Evolutionary conservation across 2,888 invertebrate species (phyloP).

Genomic region (Vanessa cardui): DNA sequence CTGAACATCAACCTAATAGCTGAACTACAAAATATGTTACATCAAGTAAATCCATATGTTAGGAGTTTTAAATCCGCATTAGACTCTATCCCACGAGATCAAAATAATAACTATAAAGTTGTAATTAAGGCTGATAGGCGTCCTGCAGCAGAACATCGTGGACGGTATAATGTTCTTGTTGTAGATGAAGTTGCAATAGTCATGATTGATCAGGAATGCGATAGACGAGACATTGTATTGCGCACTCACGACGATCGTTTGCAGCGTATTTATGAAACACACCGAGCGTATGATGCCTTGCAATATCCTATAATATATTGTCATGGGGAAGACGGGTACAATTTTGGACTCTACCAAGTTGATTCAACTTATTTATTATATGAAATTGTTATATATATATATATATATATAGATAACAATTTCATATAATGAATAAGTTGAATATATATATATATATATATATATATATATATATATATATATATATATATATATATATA

Average conservation of each 20-base stretch:
- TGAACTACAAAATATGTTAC: slow-evolving; percentile 41
- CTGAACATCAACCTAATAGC: slow-evolving; percentile 39
- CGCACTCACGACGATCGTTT: slow-evolving; percentile 28
- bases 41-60: slow-evolving; percentile 35
- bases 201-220: slow-evolving; percentile 37
- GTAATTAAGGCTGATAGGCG: slow-evolving; percentile 36
- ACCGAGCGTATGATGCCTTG: slow-evolving; percentile 40
- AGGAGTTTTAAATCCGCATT: slow-evolving; percentile 39
- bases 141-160: slow-evolving; percentile 31
- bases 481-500: too few relatives aligned
- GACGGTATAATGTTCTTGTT: slow-evolving; percentile 39
- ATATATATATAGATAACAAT: too few relatives aligned
- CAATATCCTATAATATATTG: slow-evolving; percentile 43
- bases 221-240: slow-evolving; percentile 37
- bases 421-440: too few relatives aligned
- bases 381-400: too few relatives aligned
- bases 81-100: slow-evolving; percentile 26
- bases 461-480: too few relatives aligned
- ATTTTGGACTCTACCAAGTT: slow-evolving; percentile 34
- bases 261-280: slow-evolving; percentile 38
- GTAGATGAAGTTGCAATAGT: slow-evolving; percentile 42
- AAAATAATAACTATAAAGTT: slow-evolving; percentile 25
- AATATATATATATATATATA: too few relatives aligned
- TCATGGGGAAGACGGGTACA: slow-evolving; percentile 42
- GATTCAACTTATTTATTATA: too few relatives aligned